These are phyloP conservation scores for Epistrophe grossulariae DNA, from an alignment of 2,888 invertebrate genomes.

Conservation along the genomic window DNA sequence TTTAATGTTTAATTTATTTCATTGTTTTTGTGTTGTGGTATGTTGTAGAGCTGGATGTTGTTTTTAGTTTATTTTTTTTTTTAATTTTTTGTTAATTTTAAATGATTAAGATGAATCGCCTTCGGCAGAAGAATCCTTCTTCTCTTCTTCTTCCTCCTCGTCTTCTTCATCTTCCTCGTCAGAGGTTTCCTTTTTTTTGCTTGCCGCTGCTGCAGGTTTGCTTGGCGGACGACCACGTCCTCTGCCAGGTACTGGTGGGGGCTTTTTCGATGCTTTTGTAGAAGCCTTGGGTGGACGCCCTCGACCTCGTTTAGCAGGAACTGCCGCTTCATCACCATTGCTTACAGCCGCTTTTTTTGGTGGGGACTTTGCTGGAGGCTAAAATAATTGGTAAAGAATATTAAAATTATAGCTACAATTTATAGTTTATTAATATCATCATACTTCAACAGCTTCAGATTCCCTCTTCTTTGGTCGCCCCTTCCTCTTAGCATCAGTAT, in stretches of 20 bases:
- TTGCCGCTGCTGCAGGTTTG: neutral
- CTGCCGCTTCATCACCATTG: conserved; percentile 55
- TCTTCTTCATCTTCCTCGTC: conserved; percentile 55
- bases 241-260: conserved; percentile 49
- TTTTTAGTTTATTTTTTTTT: conserved; percentile 12
- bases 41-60: conserved; percentile 50
- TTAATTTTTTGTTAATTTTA: neutral
- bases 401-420: neutral
- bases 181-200: conserved; percentile 48
- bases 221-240: conserved; percentile 68
- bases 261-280: conserved; percentile 18
- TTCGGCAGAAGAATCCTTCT: conserved; percentile 57
- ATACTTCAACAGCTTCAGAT: conserved; percentile 40
- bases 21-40: conserved; percentile 48
- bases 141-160: conserved; percentile 47
- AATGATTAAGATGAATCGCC: conserved; percentile 49
- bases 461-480: conserved; percentile 69
- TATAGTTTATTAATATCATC: neutral
- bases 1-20: conserved; percentile 17
- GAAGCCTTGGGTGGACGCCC: conserved; percentile 62
- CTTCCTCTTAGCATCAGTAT: conserved; percentile 57
- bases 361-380: conserved; percentile 13
- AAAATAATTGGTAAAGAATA: neutral
- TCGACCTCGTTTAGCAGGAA: conserved; percentile 61
- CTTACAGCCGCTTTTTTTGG: conserved; percentile 48